phyloP scores from a whole-genome alignment of 2,888 invertebrate genomes.

The Elmis aenea region DNA sequence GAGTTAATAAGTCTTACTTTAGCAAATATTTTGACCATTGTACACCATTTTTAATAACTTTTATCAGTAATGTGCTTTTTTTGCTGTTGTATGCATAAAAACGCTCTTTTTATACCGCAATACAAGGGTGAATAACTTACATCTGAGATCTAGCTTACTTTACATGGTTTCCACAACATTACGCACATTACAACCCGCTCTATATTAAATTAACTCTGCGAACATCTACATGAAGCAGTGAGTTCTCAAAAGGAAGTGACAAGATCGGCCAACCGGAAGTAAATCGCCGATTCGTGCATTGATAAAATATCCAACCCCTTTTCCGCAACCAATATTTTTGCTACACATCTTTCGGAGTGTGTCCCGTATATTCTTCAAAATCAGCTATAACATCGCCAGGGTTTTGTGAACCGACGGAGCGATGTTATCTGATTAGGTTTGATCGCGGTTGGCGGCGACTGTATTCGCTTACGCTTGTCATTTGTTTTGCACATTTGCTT shows the following conservation, averaged over 20 bases:
- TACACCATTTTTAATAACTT: too few relatives aligned
- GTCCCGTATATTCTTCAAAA: conserved; percentile 11
- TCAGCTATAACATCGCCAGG: conserved; percentile 13
- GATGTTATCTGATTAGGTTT: conserved; percentile 35
- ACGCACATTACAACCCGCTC: conserved; percentile 31
- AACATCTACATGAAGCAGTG: conserved; percentile 33
- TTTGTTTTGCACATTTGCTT: conserved; percentile 37
- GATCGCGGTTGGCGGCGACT: conserved; percentile 33
- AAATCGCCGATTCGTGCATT: conserved; percentile 30
- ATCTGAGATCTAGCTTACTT: conserved; percentile 15
- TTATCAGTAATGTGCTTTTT: too few relatives aligned
- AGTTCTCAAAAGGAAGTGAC: conserved; percentile 34
- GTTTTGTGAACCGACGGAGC: conserved; percentile 26
- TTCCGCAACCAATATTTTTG: conserved; percentile 15
- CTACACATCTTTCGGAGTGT: conserved; percentile 17
- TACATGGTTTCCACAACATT: conserved; percentile 36
- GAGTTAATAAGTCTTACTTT: too few relatives aligned
- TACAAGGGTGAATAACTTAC: conserved; percentile 18
- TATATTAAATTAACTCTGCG: conserved; percentile 35
- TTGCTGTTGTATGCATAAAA: too few relatives aligned
- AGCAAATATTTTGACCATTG: too few relatives aligned
- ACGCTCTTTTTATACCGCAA: too few relatives aligned
- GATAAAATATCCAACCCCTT: conserved; percentile 30
- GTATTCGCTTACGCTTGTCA: conserved; percentile 35
- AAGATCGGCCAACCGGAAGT: conserved; percentile 31